Evolutionary conservation across 2,113 vertebrate species (phyloP).

Genomic region (Sterna hirundo): DNA sequence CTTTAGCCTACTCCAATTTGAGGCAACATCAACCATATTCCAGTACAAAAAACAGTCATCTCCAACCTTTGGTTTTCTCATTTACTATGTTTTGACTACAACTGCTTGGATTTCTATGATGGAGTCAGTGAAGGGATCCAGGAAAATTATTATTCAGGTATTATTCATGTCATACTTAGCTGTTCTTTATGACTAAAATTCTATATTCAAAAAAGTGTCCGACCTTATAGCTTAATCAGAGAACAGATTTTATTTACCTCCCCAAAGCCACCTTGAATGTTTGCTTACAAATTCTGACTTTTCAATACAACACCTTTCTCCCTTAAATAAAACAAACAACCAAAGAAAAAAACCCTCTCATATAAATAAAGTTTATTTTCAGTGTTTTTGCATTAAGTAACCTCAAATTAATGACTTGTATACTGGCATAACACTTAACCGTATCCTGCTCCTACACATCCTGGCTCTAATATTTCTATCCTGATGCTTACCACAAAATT

Average conservation of each 20-base stretch:
- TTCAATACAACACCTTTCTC: neutral
- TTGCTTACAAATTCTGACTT: neutral
- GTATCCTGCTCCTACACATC: neutral
- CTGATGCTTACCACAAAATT: neutral
- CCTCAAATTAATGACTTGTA: neutral
- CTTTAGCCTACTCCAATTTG: neutral
- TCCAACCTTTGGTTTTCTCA: neutral
- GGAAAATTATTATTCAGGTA: neutral
- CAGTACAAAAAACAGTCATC: neutral
- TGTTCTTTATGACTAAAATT: neutral
- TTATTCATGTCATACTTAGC: neutral
- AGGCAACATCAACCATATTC: neutral
- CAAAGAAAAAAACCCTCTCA: neutral
- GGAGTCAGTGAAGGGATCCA: neutral
- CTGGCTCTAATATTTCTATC: neutral
- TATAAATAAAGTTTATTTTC: neutral
- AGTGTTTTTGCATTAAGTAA: neutral
- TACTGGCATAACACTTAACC: neutral
- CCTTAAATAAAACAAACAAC: neutral
- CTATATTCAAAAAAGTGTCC: neutral
- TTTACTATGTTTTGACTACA: neutral
- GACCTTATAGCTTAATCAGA: neutral
- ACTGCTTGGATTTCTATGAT: neutral
- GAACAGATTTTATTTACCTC: neutral
- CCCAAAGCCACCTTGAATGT: neutral